These are phyloP conservation scores for Brienomyrus longianalis DNA, from an alignment of 2,113 vertebrate genomes.

Conservation along the genomic window DNA sequence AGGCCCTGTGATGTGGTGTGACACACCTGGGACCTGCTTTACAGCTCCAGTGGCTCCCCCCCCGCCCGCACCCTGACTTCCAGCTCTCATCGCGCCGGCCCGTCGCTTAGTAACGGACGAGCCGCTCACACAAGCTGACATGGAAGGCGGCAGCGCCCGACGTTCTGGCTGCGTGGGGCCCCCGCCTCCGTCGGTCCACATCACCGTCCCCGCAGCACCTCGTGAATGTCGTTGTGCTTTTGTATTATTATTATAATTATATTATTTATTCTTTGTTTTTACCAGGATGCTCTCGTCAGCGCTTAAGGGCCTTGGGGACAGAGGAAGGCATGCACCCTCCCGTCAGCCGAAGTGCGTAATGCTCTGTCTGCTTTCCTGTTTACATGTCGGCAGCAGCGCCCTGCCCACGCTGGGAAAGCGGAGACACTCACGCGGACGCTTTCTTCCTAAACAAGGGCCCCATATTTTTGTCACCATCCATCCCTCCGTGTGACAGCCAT, in stretches of 20 bases:
- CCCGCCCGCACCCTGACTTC: too few species aligned
- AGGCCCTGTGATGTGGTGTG: background rate
- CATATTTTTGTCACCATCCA: background rate
- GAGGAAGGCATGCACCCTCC: background rate
- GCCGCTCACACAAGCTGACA: background rate
- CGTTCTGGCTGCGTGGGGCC: background rate
- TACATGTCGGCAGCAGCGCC: background rate
- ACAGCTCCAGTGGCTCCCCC: background rate
- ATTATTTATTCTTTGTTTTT: background rate
- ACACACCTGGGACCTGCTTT: background rate
- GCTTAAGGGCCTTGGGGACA: background rate
- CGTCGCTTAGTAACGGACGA: background rate
- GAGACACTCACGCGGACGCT: background rate
- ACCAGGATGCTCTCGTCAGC: background rate
- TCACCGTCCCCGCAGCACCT: background rate
- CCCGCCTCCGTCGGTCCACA: background rate
- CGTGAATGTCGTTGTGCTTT: background rate
- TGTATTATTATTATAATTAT: background rate
- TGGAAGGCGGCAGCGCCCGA: background rate
- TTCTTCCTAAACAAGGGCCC: background rate
- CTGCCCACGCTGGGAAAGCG: background rate
- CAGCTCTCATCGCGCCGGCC: background rate
- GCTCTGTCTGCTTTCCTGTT: background rate
- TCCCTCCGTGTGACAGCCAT: background rate
- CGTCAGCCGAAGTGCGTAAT: background rate